These are phyloP conservation scores for Pristionchus mayeri DNA, from an alignment of 2,888 invertebrate species.

Conservation along the genomic window DNA sequence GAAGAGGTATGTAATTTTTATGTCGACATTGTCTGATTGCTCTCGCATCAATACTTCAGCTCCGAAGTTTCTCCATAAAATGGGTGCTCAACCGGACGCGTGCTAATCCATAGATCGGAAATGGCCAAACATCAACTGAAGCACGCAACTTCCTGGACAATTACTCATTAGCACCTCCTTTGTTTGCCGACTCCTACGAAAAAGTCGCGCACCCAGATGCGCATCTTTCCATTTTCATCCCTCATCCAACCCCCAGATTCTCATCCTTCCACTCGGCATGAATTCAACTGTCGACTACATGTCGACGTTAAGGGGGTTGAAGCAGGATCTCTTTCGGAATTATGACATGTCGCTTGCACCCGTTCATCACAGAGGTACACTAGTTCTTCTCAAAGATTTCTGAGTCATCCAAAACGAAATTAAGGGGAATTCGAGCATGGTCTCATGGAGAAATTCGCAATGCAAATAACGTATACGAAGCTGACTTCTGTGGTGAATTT, in stretches of 20 bases:
- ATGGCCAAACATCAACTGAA: too few relatives aligned
- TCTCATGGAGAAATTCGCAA: conserved; percentile 1
- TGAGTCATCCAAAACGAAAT: background rate
- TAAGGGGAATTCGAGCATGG: background rate
- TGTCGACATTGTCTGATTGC: too few relatives aligned
- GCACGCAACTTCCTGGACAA: background rate
- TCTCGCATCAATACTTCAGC: too few relatives aligned
- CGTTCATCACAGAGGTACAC: background rate
- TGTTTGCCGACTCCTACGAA: background rate
- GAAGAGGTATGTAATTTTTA: too few relatives aligned
- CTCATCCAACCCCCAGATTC: background rate
- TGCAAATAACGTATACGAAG: background rate
- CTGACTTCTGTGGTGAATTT: background rate
- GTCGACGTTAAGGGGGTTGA: background rate
- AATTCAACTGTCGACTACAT: conserved; percentile 14
- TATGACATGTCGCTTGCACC: background rate
- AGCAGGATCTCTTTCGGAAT: background rate
- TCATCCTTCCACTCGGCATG: background rate
- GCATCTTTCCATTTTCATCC: background rate
- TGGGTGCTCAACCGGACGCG: too few relatives aligned
- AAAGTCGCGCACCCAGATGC: background rate
- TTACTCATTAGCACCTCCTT: too few relatives aligned
- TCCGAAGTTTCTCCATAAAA: too few relatives aligned
- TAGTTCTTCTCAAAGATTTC: background rate
- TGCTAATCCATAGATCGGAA: too few relatives aligned